Evolutionary conservation across 2,113 vertebrate genomes (phyloP).

Genomic region (Corythornis madagascariensis): DNA sequence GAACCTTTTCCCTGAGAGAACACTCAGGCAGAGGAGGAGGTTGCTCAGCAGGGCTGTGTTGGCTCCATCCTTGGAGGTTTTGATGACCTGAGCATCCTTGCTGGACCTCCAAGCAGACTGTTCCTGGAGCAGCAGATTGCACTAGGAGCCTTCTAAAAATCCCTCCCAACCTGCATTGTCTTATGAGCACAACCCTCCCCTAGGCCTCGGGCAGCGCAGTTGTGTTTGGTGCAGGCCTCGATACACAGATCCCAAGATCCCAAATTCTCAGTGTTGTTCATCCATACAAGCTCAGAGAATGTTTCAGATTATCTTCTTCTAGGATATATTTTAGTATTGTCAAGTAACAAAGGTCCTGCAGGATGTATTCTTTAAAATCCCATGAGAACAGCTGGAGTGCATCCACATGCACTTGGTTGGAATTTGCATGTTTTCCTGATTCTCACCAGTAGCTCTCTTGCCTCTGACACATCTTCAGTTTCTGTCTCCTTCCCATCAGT

Average conservation of each 20-base stretch:
- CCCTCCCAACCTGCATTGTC: no score
- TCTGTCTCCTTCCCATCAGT: neutral
- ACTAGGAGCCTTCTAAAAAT: no score
- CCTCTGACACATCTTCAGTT: neutral
- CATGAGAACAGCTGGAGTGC: neutral
- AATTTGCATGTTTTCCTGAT: neutral
- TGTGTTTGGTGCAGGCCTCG: no score
- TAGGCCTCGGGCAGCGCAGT: no score
- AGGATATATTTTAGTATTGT: no score
- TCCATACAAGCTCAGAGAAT: no score
- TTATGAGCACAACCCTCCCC: no score
- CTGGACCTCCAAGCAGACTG: neutral
- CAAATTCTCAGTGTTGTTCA: no score
- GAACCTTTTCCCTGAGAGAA: neutral
- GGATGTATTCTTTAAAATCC: neutral
- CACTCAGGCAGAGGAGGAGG: neutral
- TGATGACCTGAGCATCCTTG: neutral
- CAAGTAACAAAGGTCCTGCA: no score
- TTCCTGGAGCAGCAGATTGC: neutral
- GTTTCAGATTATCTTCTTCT: no score
- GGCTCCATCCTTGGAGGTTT: neutral
- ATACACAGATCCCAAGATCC: neutral
- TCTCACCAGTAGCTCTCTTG: neutral
- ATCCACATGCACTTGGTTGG: neutral
- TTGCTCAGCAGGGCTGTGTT: neutral